Conservation (phyloP, 2,113 vertebrate genomes). For the Climacteris rufus region DNA sequence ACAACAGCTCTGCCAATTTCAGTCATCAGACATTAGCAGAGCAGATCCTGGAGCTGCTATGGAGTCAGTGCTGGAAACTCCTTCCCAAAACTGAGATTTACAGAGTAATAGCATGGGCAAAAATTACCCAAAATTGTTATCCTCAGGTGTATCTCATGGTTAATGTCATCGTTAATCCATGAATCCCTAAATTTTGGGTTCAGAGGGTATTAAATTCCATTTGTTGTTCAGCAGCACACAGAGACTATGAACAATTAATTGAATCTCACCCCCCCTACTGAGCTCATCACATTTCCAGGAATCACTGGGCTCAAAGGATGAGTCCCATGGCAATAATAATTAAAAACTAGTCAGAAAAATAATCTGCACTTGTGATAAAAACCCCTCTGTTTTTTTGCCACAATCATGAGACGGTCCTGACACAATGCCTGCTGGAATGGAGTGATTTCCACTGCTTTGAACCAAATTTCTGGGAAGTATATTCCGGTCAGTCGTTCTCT, state of each 20-base stretch:
- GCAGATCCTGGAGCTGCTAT: background rate
- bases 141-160: background rate
- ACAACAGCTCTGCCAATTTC: background rate
- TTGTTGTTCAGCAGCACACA: background rate
- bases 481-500: background rate
- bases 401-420: background rate
- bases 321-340: background rate
- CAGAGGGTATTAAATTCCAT: background rate
- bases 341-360: constrained; percentile 32
- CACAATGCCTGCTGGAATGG: background rate
- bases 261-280: background rate
- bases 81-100: background rate
- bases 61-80: background rate
- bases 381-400: background rate
- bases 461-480: background rate
- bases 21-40: background rate
- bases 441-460: background rate
- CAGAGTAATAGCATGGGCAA: background rate
- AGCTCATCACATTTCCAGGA: background rate
- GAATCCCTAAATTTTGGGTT: background rate
- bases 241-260: background rate
- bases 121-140: background rate
- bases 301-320: background rate
- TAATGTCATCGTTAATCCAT: background rate
- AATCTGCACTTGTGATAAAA: background rate